Percentiles rank a stretch among this genome's conserved stretches.
Conservation (phyloP, 2,113 vertebrate genomes). For the Pterocles burchelli region DNA sequence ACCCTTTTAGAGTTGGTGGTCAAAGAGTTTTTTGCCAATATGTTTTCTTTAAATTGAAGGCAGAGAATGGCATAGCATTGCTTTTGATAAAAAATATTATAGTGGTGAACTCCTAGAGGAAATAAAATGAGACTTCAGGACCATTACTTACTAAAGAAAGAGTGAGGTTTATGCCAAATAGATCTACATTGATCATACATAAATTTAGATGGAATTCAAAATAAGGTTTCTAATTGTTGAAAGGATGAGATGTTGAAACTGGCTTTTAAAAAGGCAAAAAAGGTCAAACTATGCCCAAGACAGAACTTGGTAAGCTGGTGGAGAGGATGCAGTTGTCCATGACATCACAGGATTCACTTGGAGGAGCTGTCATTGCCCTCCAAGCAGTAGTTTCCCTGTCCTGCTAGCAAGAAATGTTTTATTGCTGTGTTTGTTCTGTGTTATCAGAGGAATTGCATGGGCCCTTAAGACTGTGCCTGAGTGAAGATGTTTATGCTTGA, state of each 20-base stretch:
- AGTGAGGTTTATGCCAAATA: not conserved
- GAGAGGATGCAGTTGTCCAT: not conserved
- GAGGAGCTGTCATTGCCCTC: not conserved
- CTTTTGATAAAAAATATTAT: not conserved
- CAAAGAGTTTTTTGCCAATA: not conserved
- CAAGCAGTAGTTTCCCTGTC: not conserved
- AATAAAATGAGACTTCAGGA: not conserved
- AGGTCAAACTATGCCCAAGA: not conserved
- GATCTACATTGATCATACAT: not conserved
- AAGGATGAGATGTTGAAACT: not conserved
- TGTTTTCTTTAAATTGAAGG: not conserved
- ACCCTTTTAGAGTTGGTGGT: not conserved
- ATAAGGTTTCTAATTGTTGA: not conserved
- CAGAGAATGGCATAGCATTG: not conserved
- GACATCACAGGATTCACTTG: not conserved
- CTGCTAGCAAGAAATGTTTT: not conserved
- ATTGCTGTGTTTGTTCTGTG: not conserved
- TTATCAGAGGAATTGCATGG: not conserved
- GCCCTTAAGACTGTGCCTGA: rapidly evolving
- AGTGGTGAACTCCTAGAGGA: not conserved
- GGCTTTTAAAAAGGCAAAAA: not conserved
- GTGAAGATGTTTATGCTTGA: not conserved
- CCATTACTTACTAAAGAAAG: not conserved
- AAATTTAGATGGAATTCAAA: slow-evolving; percentile 23
- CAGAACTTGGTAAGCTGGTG: not conserved